Base-by-base conservation (phyloP, 2,888 invertebrate species). In the Troglohyphantes excavatus region DNA sequence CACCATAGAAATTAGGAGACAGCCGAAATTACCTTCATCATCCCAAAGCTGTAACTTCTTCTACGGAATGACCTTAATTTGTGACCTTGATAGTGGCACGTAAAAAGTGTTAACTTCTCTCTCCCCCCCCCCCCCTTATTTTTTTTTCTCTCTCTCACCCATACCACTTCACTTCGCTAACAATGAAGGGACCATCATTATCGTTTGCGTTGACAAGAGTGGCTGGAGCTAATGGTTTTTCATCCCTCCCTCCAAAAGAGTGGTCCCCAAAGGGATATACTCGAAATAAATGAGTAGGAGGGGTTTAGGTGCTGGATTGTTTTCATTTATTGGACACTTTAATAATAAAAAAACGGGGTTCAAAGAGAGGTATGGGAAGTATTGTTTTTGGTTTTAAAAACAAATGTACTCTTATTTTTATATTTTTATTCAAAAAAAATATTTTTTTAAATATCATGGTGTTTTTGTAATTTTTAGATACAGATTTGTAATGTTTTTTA, bases 161-260 rank as follows among this genome's bases (percentile, higher is more conserved):
- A 29, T 39, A 33, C 17, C 53, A 23, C 75, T 23, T 81, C 27
- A 82, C 61, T 89, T 61, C 67, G 61, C 75, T 68, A 89, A 89
- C 88, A 89, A 82, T 89, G 88, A 83, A 79, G 59, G 82, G 59
- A 76, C 88, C 75, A 61, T 89, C 82, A 89, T 89, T 89, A 89
- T 89, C 76, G 82, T 82, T 76, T 68, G 75, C 75, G 68, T 75
- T 89, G 76, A 82, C 75, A 75, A 46, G 75, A 82, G 88, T 76
- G 88, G 75, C 75, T 82, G 61, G 68, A 89, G 82, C 70, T 89
- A 89, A 89, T 89, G 82, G 88, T 89, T 89, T 82, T 82, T 68
- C 33, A 27, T 59, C 68, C 33, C 88, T 61, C 33, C 29, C 23
- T 23, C 29, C 23, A 53, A 26, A 53, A 29, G 26, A 63, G 61